phyloP scores from a whole-genome alignment of 2,113 vertebrate genomes.

The Cisticola juncidis region DNA sequence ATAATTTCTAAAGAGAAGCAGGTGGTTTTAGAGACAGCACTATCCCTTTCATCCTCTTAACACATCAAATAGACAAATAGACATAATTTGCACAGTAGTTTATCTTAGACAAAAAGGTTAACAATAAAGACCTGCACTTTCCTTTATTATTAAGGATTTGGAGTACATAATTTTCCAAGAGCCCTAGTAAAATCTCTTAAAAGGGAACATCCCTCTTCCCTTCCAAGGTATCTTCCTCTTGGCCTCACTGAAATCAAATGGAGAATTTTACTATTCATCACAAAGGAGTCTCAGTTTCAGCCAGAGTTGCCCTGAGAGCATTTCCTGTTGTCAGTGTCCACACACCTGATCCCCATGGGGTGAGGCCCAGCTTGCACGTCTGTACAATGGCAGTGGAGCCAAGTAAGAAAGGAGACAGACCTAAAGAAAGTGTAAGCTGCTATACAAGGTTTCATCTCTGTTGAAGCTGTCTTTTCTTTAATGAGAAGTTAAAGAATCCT shows the following conservation, averaged over 20 bases:
- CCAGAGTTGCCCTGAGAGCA: not conserved
- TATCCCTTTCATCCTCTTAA: not conserved
- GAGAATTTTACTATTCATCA: not conserved
- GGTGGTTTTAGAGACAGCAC: not conserved
- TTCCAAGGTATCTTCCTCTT: not conserved
- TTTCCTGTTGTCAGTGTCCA: not conserved
- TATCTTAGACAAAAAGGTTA: not conserved
- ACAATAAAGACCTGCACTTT: not conserved
- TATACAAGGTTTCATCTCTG: not conserved
- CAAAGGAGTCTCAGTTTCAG: not conserved
- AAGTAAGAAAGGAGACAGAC: not conserved
- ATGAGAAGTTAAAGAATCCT: constrained; percentile 34
- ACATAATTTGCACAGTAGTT: not conserved
- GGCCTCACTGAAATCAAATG: not conserved
- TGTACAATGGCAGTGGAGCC: not conserved
- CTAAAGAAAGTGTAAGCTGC: not conserved
- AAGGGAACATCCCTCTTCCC: not conserved
- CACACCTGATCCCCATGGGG: too few relatives aligned
- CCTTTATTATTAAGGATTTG: not conserved
- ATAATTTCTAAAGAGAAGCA: not conserved
- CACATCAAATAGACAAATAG: not conserved
- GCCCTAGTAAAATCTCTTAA: not conserved
- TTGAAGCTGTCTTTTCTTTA: not conserved
- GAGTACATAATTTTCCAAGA: not conserved
- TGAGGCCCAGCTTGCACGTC: not conserved